Evolutionary conservation across 2,797 vertebrate species (phyloP), one percentile per base, ranked within the genome.

Genomic region (Saxicola maurus): DNA sequence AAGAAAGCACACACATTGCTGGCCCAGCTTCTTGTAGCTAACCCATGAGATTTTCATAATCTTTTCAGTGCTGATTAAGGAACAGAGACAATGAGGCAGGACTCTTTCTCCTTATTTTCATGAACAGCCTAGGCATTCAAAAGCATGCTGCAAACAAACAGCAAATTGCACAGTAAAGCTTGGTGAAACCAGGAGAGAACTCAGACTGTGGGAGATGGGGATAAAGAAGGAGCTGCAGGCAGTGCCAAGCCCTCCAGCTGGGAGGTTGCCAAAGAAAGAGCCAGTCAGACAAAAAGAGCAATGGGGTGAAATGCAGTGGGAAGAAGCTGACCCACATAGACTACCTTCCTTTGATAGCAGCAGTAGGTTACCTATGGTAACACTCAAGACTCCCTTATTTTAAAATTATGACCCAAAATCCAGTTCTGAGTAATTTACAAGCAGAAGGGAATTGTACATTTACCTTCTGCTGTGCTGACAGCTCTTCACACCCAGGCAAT

Each of bases 31-130:
- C 78, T 67, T 53, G 17, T 42, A 79, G 52, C 38, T 40, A 38
- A 59, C 67, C 48, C 52, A 14, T 0, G 25, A 88, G 81, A 66
- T 74, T 88, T 86, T 57, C 49, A 60, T 13, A 27, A 42, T 64
- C 55, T 57, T 92, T 83, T 66, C 83, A 57, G 51, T 46, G 64
- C 15, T 60, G 64, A 43, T 61, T 30, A 61, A 72, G 77, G 78
- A 74, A 55, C 56, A 66, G 27, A 87, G 24, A 66, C 51, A 65
- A 68, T 56, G 35, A 76, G 35, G 38, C 76, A 79, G 30, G 45
- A 35, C 17, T n/a, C 15, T 46, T 82, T 62, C 52, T 84, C 3
- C 1, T 52, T 3, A n/a, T 49, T 78, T 76, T 49, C 31, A 33
- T 49, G 45, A 75, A 31, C 40, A 79, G 25, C 5, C 16, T 51